phyloP scores from a whole-genome alignment of 1,140 invertebrate species.

The Drosophila kanapiae region DNA sequence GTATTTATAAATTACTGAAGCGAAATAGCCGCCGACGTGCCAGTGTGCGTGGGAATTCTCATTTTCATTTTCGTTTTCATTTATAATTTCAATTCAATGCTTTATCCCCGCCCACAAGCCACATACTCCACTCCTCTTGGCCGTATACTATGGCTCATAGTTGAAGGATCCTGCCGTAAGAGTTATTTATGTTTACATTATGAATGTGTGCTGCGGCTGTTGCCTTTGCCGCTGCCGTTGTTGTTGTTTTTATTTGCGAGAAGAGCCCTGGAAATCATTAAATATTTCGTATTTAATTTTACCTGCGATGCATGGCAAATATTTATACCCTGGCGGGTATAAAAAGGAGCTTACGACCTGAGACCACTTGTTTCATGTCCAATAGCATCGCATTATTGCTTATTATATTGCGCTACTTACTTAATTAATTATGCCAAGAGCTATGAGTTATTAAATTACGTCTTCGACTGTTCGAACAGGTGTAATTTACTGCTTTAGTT shows the following conservation, averaged over 20 bases:
- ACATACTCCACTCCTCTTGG: slow-evolving; percentile 18
- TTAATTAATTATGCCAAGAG: slow-evolving; percentile 8
- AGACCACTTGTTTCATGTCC: not conserved
- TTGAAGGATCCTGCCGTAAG: slow-evolving; percentile 39
- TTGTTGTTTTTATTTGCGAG: slow-evolving; percentile 10
- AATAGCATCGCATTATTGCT: not conserved
- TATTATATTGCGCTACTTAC: slow-evolving; percentile 1
- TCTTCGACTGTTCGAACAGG: not conserved
- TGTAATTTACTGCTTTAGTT: not conserved
- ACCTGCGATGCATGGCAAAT: not conserved
- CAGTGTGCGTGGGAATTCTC: slow-evolving; percentile 45
- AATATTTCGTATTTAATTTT: slow-evolving; percentile 42
- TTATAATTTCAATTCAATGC: slow-evolving; percentile 70
- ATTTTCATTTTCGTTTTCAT: slow-evolving; percentile 63
- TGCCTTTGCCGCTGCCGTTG: not conserved
- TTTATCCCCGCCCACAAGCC: slow-evolving; percentile 38
- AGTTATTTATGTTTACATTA: slow-evolving; percentile 52
- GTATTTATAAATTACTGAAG: slow-evolving; percentile 66
- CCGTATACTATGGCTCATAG: slow-evolving; percentile 22
- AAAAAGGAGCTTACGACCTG: not conserved
- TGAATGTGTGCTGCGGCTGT: slow-evolving; percentile 27
- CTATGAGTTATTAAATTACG: not conserved
- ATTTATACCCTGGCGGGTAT: slow-evolving; percentile 2
- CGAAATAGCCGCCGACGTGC: slow-evolving; percentile 29
- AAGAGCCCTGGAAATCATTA: slow-evolving; percentile 30